Conservation (phyloP, 2,113 vertebrate species). For the Eulacestoma nigropectus region DNA sequence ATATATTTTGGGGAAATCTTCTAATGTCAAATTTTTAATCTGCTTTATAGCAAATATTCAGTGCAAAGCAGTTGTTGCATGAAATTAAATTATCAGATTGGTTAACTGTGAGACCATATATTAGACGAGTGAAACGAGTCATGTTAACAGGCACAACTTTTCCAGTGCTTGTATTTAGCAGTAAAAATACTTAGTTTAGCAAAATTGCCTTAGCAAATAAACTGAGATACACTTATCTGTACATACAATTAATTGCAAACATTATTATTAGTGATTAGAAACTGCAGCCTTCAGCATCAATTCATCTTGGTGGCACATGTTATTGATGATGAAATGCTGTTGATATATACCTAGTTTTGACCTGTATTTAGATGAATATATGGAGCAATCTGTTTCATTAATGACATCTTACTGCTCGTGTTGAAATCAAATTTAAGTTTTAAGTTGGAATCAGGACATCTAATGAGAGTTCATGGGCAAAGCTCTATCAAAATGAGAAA, state of each 20-base stretch:
- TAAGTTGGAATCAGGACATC: constrained; percentile 2
- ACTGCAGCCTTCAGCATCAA: neutral
- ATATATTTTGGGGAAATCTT: neutral
- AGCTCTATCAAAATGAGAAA: constrained; percentile 50
- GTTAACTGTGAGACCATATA: constrained; percentile 13
- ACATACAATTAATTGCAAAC: constrained; percentile 2
- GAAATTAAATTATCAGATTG: constrained; percentile 30
- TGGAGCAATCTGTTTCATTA: neutral
- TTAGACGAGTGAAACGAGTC: neutral
- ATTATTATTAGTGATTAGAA: neutral
- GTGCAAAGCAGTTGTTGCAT: neutral
- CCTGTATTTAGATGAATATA: neutral
- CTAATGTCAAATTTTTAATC: neutral
- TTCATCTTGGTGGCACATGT: neutral
- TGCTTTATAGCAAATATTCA: neutral
- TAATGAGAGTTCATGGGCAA: constrained; percentile 40
- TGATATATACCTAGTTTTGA: neutral
- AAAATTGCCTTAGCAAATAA: neutral
- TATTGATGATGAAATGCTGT: neutral
- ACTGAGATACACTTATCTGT: neutral
- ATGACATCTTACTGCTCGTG: neutral
- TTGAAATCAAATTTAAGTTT: constrained; percentile 33
- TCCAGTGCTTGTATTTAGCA: neutral
- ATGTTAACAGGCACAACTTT: neutral
- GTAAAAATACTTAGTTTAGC: neutral